Evolutionary conservation across 1,140 invertebrate genomes (phyloP), one percentile per base, ranked within the genome.

Genomic region (Condylostylus longicornis): DNA sequence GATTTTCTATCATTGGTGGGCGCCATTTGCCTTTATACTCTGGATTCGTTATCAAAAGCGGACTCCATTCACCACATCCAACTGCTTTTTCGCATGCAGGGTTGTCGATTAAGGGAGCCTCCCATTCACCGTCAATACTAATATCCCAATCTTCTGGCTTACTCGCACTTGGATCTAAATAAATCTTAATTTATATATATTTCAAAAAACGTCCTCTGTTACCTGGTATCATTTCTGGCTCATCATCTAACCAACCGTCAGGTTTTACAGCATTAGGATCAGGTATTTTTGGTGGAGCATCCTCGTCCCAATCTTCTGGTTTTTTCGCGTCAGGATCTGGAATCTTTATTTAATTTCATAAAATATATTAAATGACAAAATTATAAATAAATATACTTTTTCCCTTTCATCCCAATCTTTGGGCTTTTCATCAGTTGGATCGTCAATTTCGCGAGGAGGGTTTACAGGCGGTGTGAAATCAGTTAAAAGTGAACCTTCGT

Each of bases 51-150:
- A 95, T 79, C 45, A 79, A 66, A 12, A 87, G 83, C 31, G 82
- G 68, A 45, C 77, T 78, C 83, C 94, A 98, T 38, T 71, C 64
- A 2, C 95, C 95, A 68, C 95, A 98, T 4, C 95, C 94, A 4
- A 79, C 68, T 8, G 74, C 82, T 42, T 76, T 69, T 46, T 70
- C 68, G 58, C 91, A 97, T n/a, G 70, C 72, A 0, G 91, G 88
- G 67, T 99, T 98, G 41, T 77, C 72, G 20, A 97, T 78, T 35
- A 91, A 66, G 1, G 93, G 85, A 13, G 95, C 77, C 64, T 98
- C 95, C 93, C 94, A 98, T 61, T 88, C 82, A 1, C 95, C 95
- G 67, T 98, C 95, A 79, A 98, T 98, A 45, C 95, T 89, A 32
- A 82, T 74, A 65, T 98, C 94, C 94, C 94, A 98, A 61, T 98